Evolutionary conservation across 2,888 invertebrate species (phyloP), one percentile per base, ranked within the genome.

Genomic region (Lasius fuliginosus): DNA sequence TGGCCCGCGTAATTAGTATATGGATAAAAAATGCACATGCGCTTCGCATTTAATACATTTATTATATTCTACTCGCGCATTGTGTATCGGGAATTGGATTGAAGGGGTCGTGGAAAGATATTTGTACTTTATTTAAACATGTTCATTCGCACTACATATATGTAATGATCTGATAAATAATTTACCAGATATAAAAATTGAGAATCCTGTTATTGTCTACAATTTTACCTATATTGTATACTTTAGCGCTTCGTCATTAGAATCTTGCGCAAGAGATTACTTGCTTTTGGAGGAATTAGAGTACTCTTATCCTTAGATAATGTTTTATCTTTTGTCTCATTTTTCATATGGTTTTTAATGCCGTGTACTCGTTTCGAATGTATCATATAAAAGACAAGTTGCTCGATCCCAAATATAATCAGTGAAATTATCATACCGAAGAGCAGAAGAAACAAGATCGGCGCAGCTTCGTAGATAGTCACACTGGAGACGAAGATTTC

Each of bases 391-490:
- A 84, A 90, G 12, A 86, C 27, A 1, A 88, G 5, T 18, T 84
- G 82, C 67, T 92, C 91, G 23, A 90, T 40, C 4, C 86, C 18
- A 42, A 88, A 92, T 64, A 94, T 88, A 8, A 89, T 15, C 9
- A 90, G 8, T 0, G 93, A 90, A 6, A 93, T 8, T 9, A 87
- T 5, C 3, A 90, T 83, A 2, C 94, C 94, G 30, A 88, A 74
- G 0, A 89, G 30, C 15, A 92, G 86, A 40, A 94, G 42, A 36
- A 93, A 53, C 46, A 94, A 77, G 23, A 93, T 91, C 0, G 94
- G 92, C 5, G 91, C 90, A 3, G 90, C 86, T 84, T 94, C 93
- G 33, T 90, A 90, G 68, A 94, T 92, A 4, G 92, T 91, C 5
- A 94, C 89, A 30, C 92, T 92, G 27, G 92, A 91, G 8, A 92